Conservation (phyloP, 2,888 invertebrate genomes). For the Scaeva pyrastri region DNA sequence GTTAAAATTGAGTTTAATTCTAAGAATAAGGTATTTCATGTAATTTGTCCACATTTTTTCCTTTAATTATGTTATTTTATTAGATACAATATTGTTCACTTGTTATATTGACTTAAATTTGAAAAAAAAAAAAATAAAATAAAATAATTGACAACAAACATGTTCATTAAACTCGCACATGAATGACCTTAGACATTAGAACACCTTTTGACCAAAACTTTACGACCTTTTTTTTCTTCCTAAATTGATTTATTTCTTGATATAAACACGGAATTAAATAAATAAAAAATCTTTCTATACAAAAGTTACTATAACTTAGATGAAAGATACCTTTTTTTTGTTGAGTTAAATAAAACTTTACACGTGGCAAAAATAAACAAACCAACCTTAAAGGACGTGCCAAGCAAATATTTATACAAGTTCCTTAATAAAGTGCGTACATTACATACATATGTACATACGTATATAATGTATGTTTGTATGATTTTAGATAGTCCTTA, state of each 20-base stretch:
- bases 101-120: neutral
- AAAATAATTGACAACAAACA: neutral
- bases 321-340: conserved; percentile 12
- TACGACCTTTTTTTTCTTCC: neutral
- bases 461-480: no score
- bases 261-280: neutral
- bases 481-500: no score
- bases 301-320: conserved; percentile 13
- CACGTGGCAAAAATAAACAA: conserved; percentile 56
- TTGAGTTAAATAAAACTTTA: conserved; percentile 27
- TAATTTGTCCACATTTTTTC: no score
- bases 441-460: neutral
- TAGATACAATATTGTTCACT: no score
- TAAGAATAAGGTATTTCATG: no score
- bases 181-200: neutral
- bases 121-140: neutral
- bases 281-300: conserved; percentile 38
- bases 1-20: no score
- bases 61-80: no score
- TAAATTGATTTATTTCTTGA: neutral
- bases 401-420: conserved; percentile 23
- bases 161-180: neutral
- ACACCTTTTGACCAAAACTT: neutral
- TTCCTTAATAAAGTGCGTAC: neutral
- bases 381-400: conserved; percentile 3